These are phyloP conservation scores for Coremacera marginata DNA, from an alignment of 2,888 invertebrate species.

Conservation along the genomic window DNA sequence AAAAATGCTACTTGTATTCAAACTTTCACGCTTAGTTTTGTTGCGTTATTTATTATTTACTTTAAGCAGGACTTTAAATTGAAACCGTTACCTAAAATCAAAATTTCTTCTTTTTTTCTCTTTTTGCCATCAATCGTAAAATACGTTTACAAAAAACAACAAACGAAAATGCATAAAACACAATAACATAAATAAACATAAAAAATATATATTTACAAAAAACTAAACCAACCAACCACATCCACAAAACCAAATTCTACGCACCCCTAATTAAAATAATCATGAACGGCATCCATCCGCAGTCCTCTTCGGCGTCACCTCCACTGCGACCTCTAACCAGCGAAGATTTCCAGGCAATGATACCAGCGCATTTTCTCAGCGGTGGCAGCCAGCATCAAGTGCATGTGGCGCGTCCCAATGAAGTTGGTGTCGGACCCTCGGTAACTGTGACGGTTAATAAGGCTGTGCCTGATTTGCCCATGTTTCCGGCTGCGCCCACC, in stretches of 20 bases:
- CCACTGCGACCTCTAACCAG: slow-evolving; percentile 87
- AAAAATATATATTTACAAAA: slow-evolving; percentile 23
- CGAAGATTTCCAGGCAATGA: slow-evolving; percentile 96
- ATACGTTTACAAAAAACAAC: slow-evolving; percentile 48
- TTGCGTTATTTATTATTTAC: slow-evolving; percentile 36
- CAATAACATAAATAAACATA: slow-evolving; percentile 48
- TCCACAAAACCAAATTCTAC: slow-evolving; percentile 14
- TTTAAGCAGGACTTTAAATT: slow-evolving; percentile 37
- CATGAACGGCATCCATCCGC: slow-evolving; percentile 26
- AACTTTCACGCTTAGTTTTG: slow-evolving; percentile 25
- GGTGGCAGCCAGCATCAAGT: slow-evolving; percentile 79
- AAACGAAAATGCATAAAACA: slow-evolving; percentile 45
- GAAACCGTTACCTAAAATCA: slow-evolving; percentile 48
- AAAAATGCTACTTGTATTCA: too few relatives aligned
- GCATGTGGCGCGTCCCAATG: slow-evolving; percentile 68
- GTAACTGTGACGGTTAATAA: slow-evolving; percentile 91
- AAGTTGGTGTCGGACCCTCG: slow-evolving; percentile 68
- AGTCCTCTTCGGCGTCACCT: slow-evolving; percentile 48
- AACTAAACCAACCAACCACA: background rate
- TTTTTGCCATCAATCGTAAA: slow-evolving; percentile 50
- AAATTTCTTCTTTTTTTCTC: slow-evolving; percentile 51
- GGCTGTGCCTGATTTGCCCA: slow-evolving; percentile 76
- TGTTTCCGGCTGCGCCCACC: slow-evolving; percentile 86
- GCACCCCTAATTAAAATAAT: slow-evolving; percentile 9
- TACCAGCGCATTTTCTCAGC: slow-evolving; percentile 91